A percentile compares a stretch with the other conserved stretches of the same genome.
Conservation (phyloP, 2,797 vertebrate genomes). For the Mus minutoides region DNA sequence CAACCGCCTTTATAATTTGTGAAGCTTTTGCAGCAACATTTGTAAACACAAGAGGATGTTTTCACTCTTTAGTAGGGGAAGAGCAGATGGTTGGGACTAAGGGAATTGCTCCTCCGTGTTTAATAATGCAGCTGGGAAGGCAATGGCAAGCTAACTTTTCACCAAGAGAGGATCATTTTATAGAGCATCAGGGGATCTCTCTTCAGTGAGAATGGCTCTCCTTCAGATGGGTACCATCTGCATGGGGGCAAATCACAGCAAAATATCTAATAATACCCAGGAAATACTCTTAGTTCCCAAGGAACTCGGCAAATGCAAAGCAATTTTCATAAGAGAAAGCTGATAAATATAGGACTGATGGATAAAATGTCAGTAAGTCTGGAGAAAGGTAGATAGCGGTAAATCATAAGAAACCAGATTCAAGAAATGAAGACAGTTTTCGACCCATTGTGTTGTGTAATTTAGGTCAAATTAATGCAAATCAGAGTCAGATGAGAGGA, state of each 20-base stretch:
- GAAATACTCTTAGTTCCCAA: conserved; percentile 66
- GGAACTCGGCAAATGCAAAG: conserved; percentile 50
- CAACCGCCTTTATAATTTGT: conserved; percentile 78
- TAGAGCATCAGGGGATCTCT: conserved; percentile 72
- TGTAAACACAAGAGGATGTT: conserved; percentile 84
- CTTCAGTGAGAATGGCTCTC: conserved; percentile 61
- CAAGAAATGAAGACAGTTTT: neutral
- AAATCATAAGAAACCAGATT: neutral
- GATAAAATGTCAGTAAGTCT: neutral
- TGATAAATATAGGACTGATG: neutral
- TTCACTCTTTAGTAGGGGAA: conserved; percentile 77
- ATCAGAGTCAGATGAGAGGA: neutral
- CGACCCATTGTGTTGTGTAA: neutral
- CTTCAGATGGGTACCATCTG: conserved; percentile 81
- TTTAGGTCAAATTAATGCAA: neutral
- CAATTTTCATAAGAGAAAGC: conserved; percentile 5
- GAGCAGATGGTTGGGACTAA: conserved; percentile 70
- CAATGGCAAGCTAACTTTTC: conserved; percentile 69
- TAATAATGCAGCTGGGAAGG: conserved; percentile 79
- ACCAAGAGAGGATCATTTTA: conserved; percentile 69
- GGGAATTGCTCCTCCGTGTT: conserved; percentile 78
- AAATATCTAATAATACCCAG: conserved; percentile 77
- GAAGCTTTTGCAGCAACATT: conserved; percentile 76
- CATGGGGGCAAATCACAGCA: conserved; percentile 71
- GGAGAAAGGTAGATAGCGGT: neutral